A percentile compares a stretch with the other conserved stretches of the same genome.
These are phyloP conservation scores for Mesoligia furuncula DNA, from an alignment of 2,888 invertebrate genomes.

Conservation along the genomic window DNA sequence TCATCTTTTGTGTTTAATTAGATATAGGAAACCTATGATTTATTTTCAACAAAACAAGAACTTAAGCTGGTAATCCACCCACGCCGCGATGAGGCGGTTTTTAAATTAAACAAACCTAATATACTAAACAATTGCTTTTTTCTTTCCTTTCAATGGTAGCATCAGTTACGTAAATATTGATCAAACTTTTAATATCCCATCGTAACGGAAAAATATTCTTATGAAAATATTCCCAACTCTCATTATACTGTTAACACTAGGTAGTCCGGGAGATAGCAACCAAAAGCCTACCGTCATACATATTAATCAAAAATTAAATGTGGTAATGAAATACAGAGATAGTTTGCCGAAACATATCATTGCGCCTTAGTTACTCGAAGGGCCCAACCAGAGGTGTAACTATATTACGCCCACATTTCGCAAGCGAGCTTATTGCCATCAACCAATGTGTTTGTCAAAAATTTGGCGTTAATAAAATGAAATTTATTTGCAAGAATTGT, in stretches of 20 bases:
- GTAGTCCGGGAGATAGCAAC: constrained; percentile 30
- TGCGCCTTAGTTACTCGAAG: background rate
- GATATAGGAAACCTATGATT: background rate
- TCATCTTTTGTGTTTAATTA: background rate
- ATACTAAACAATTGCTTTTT: background rate
- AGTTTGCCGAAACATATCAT: background rate
- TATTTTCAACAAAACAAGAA: background rate
- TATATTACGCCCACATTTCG: background rate
- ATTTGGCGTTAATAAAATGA: background rate
- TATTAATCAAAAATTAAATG: background rate
- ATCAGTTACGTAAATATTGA: constrained; percentile 44
- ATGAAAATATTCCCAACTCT: constrained; percentile 42
- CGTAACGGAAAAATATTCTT: constrained; percentile 40
- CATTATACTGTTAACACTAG: constrained; percentile 40
- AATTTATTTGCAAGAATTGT: no score
- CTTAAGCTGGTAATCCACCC: background rate
- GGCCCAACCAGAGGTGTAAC: background rate
- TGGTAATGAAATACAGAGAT: no score
- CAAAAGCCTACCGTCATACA: background rate
- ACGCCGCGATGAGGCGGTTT: background rate
- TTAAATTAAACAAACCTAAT: constrained; percentile 5
- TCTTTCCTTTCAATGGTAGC: background rate
- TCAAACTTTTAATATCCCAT: constrained; percentile 42
- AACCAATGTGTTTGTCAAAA: background rate
- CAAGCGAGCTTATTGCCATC: background rate